Evolutionary conservation across 2,797 vertebrate genomes (phyloP).

Genomic region (Paguma larvata): DNA sequence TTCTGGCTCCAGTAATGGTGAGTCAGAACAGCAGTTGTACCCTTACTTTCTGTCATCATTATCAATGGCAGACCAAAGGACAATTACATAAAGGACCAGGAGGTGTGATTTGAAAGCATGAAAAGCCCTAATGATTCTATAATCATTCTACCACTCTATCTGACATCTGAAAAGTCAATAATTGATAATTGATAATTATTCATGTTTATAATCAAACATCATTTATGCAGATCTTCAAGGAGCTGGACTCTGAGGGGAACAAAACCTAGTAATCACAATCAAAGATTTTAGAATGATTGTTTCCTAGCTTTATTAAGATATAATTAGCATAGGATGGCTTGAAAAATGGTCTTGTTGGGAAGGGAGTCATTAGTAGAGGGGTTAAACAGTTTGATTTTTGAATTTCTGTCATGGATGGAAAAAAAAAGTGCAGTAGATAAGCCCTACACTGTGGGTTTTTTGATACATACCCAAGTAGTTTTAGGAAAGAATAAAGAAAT

Average conservation of each 20-base stretch:
- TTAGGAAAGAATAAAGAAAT: neutral
- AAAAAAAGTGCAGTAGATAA: neutral
- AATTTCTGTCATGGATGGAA: neutral
- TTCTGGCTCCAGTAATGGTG: neutral
- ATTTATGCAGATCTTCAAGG: neutral
- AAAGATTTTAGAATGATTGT: neutral
- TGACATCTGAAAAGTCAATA: neutral
- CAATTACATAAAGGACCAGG: neutral
- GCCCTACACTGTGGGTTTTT: neutral
- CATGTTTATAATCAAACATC: neutral
- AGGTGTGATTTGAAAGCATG: neutral
- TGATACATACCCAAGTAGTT: neutral
- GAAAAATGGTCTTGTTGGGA: neutral
- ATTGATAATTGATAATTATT: conserved; percentile 8
- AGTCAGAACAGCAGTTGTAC: neutral
- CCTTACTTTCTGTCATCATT: neutral
- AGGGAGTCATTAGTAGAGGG: neutral
- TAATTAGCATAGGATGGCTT: neutral
- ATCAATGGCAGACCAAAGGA: neutral
- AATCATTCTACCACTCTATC: neutral
- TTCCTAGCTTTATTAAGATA: neutral
- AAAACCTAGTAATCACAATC: neutral
- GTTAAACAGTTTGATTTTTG: neutral
- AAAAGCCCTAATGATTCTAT: neutral
- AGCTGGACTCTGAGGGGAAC: neutral